phyloP scores from a whole-genome alignment of 1,140 invertebrate species.

The Drosophila quadrilineata region DNA sequence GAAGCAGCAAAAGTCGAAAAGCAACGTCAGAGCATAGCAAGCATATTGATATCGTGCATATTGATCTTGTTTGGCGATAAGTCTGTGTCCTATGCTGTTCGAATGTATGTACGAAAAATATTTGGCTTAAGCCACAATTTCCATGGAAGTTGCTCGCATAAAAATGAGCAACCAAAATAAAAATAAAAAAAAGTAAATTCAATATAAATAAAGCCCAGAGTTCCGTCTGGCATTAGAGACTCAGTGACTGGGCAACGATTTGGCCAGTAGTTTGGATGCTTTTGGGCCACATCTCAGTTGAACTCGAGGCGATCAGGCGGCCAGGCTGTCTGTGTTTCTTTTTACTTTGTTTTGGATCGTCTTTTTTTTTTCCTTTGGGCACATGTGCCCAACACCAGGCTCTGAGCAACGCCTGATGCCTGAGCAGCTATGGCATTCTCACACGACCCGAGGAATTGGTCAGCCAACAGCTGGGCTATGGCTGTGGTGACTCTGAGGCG shows the following conservation, averaged over 20 bases:
- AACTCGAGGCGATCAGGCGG: constrained; percentile 48
- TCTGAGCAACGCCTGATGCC: neutral
- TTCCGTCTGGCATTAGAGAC: constrained; percentile 53
- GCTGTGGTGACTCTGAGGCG: constrained; percentile 23
- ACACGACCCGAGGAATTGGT: constrained; percentile 50
- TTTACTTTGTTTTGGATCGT: no score
- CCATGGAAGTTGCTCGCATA: constrained; percentile 76
- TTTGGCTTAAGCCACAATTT: constrained; percentile 77
- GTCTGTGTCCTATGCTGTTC: constrained; percentile 52
- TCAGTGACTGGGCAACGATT: no score
- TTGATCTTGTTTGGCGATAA: constrained; percentile 81
- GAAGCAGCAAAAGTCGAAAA: neutral
- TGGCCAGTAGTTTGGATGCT: constrained; percentile 56
- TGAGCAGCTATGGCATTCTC: constrained; percentile 54
- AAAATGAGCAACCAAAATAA: constrained; percentile 46
- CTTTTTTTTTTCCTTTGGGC: no score
- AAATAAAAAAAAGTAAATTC: constrained; percentile 28
- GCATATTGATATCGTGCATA: constrained; percentile 81
- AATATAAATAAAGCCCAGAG: constrained; percentile 28
- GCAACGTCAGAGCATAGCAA: constrained; percentile 11
- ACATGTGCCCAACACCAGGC: constrained; percentile 61
- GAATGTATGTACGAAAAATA: constrained; percentile 71
- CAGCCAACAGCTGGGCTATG: constrained; percentile 33
- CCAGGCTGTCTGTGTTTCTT: constrained; percentile 27
- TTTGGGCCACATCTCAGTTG: constrained; percentile 46